These are phyloP conservation scores for Falco peregrinus DNA, from an alignment of 2,797 vertebrate genomes.

Conservation along the genomic window DNA sequence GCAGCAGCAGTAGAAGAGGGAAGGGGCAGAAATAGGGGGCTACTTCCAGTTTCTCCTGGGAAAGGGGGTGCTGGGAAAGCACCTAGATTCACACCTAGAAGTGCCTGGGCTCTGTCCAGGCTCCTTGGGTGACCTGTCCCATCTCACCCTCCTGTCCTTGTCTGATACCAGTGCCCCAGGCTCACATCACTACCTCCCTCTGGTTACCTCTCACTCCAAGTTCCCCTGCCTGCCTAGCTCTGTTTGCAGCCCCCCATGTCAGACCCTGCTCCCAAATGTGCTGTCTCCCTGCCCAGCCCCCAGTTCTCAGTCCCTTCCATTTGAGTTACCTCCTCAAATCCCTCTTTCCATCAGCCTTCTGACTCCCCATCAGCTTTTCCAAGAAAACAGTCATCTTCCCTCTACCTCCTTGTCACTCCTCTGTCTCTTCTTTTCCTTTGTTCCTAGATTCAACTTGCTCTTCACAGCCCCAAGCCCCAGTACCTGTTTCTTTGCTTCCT, in stretches of 20 bases:
- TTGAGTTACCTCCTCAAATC: not conserved
- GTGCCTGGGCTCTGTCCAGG: rapidly evolving
- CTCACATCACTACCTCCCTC: not conserved
- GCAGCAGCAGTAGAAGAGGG: not conserved
- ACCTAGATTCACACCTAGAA: not conserved
- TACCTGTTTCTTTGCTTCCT: not conserved
- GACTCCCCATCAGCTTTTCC: not conserved
- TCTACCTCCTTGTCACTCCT: not conserved
- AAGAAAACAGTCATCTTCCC: not conserved
- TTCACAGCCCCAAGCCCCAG: not conserved
- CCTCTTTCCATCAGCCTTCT: not conserved
- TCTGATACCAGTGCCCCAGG: not conserved
- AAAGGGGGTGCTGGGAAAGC: not conserved
- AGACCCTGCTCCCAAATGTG: not conserved
- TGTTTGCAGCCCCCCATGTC: not conserved
- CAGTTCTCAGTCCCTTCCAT: not conserved
- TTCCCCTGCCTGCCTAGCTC: not conserved
- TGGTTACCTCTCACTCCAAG: not conserved
- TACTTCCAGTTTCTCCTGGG: not conserved
- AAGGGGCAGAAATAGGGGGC: not conserved
- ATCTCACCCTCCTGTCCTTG: not conserved
- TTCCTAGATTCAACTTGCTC: not conserved
- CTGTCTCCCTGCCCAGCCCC: not conserved
- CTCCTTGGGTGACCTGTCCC: not conserved
- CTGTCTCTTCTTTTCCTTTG: not conserved